These are phyloP conservation scores for Chironomus riparius DNA, from an alignment of 2,888 invertebrate genomes.

Conservation along the genomic window DNA sequence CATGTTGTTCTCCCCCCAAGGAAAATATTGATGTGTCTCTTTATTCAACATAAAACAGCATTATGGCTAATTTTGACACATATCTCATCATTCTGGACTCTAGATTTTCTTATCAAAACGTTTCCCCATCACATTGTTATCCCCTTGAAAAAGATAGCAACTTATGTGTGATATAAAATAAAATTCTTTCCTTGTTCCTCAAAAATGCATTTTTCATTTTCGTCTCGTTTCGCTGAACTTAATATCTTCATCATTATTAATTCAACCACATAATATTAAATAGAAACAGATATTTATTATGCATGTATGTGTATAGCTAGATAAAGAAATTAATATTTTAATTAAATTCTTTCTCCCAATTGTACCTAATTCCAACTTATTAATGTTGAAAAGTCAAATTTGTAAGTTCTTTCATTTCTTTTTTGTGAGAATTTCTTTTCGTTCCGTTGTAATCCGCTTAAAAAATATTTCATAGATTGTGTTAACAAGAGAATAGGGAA, in stretches of 20 bases:
- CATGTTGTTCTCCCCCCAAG: too few relatives aligned
- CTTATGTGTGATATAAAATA: too few relatives aligned
- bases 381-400: constrained; percentile 5
- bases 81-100: too few relatives aligned
- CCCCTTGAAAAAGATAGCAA: too few relatives aligned
- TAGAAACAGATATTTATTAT: background rate
- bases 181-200: background rate
- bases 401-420: background rate
- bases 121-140: too few relatives aligned
- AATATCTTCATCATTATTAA: constrained; percentile 18
- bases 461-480: constrained; percentile 4
- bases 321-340: background rate
- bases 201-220: background rate
- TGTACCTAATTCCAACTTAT: background rate
- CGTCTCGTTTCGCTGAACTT: background rate
- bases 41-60: too few relatives aligned
- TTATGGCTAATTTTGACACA: too few relatives aligned
- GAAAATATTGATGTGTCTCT: too few relatives aligned
- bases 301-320: background rate
- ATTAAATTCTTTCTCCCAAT: constrained; percentile 14
- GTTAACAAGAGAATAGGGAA: constrained; percentile 9
- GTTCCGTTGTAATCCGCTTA: constrained; percentile 3
- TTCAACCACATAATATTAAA: background rate
- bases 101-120: too few relatives aligned
- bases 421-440: background rate